Conservation (phyloP, 2,888 invertebrate genomes). For the Deilephila elpenor region DNA sequence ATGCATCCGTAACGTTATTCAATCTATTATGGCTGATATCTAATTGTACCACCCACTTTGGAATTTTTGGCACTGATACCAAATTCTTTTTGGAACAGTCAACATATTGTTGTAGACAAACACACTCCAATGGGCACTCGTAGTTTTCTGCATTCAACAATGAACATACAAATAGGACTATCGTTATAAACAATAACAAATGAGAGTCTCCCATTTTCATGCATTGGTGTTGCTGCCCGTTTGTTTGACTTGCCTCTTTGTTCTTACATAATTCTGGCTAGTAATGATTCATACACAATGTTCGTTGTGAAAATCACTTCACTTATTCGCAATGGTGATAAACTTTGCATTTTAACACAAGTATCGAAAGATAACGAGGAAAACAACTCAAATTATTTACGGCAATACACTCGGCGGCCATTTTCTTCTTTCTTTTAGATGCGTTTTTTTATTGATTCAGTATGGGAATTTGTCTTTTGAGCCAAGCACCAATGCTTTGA, state of each 20-base stretch:
- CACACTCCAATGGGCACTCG: constrained; percentile 88
- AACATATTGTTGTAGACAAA: constrained; percentile 89
- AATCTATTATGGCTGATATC: constrained; percentile 84
- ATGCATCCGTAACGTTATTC: constrained; percentile 67
- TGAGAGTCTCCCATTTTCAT: constrained; percentile 80
- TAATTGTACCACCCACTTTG: constrained; percentile 90
- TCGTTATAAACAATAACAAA: constrained; percentile 74
- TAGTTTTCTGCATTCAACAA: constrained; percentile 67
- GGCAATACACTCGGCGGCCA: constrained; percentile 69
- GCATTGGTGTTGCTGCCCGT: constrained; percentile 72
- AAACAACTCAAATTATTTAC: constrained; percentile 70
- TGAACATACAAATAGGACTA: constrained; percentile 62
- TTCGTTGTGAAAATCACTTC: constrained; percentile 53
- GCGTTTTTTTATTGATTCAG: constrained; percentile 22
- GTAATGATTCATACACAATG: constrained; percentile 50
- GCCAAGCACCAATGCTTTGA: background rate
- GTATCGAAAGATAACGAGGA: constrained; percentile 49
- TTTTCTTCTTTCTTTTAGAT: constrained; percentile 57
- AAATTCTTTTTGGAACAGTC: constrained; percentile 90
- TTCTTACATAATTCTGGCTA: constrained; percentile 75
- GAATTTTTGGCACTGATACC: constrained; percentile 89
- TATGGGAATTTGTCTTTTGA: constrained; percentile 22
- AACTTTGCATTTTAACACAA: constrained; percentile 63
- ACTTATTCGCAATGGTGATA: constrained; percentile 56
- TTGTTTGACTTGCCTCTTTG: constrained; percentile 64